phyloP scores from a whole-genome alignment of 2,888 invertebrate species.

The Philereme vetulata region DNA sequence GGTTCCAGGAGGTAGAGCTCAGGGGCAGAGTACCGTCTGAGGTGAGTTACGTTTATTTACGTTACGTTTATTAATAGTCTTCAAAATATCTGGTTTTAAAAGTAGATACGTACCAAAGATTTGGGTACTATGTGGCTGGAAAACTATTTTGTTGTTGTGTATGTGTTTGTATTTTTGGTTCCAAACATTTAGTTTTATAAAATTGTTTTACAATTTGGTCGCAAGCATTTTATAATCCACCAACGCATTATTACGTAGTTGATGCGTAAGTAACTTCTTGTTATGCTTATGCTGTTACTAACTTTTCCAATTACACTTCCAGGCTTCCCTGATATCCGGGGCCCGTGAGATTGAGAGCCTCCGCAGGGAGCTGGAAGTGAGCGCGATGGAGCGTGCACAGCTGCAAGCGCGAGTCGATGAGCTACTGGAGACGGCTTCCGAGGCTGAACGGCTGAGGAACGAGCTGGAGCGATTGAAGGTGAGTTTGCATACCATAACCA shows the following conservation, averaged over 20 bases:
- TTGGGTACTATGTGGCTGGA: no score
- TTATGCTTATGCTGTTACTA: no score
- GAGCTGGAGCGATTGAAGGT: conserved; percentile 90
- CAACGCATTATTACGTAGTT: no score
- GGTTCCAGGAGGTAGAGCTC: conserved; percentile 77
- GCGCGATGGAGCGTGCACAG: conserved; percentile 86
- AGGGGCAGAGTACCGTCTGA: conserved; percentile 74
- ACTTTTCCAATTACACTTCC: conserved; percentile 22
- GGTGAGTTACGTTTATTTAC: conserved; percentile 56
- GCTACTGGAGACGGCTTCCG: conserved; percentile 86
- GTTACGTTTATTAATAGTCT: no score
- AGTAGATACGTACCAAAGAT: no score
- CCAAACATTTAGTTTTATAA: no score
- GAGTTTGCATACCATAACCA: conserved; percentile 9
- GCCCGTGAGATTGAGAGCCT: conserved; percentile 86
- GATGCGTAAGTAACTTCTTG: no score
- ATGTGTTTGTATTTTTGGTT: no score
- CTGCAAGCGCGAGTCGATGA: conserved; percentile 85
- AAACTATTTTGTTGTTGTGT: no score
- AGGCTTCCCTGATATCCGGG: conserved; percentile 75
- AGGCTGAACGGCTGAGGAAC: conserved; percentile 86
- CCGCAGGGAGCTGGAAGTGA: conserved; percentile 85
- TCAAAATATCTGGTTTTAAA: no score
- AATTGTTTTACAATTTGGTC: no score
- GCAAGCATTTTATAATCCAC: no score